Conservation (phyloP, 1,140 invertebrate species). For the Caenorhabditis brenneri region DNA sequence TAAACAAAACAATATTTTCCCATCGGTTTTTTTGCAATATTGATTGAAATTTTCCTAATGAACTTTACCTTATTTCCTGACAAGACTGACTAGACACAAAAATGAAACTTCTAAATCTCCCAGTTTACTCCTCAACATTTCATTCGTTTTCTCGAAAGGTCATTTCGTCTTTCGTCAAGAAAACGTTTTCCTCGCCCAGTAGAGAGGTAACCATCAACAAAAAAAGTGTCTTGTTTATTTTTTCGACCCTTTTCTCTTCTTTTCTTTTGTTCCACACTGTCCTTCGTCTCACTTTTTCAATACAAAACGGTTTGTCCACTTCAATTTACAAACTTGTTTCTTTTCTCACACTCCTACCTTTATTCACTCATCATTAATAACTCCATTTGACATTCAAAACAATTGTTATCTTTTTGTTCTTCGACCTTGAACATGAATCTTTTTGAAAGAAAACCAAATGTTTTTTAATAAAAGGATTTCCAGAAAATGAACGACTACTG, state of each 20-base stretch:
- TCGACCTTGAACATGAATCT: too few relatives aligned
- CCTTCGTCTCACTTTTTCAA: conserved; percentile 24
- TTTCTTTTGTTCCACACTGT: background rate
- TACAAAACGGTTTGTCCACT: conserved; percentile 23
- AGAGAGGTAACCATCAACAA: conserved; percentile 23
- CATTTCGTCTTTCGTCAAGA: background rate
- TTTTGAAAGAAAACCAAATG: too few relatives aligned
- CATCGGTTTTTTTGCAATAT: too few relatives aligned
- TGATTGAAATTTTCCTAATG: too few relatives aligned
- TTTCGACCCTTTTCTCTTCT: background rate
- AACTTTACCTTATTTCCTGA: too few relatives aligned
- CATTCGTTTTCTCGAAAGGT: background rate
- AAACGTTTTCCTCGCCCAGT: background rate
- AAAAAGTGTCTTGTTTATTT: conserved; percentile 28
- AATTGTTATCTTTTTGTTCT: background rate
- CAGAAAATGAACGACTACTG: conserved; percentile 15
- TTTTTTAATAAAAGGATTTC: too few relatives aligned
- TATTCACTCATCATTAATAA: background rate
- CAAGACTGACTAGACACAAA: background rate
- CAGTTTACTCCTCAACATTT: background rate
- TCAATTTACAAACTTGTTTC: conserved; percentile 39
- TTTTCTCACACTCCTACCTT: background rate
- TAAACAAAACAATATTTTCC: too few relatives aligned
- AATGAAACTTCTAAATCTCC: background rate
- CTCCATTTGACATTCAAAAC: too few relatives aligned